A percentile compares a stretch with the other conserved stretches of the same genome.
Evolutionary conservation across 92 coral and sea anemone species (phyloP).

Genomic region (Palythoa caribaeorum): DNA sequence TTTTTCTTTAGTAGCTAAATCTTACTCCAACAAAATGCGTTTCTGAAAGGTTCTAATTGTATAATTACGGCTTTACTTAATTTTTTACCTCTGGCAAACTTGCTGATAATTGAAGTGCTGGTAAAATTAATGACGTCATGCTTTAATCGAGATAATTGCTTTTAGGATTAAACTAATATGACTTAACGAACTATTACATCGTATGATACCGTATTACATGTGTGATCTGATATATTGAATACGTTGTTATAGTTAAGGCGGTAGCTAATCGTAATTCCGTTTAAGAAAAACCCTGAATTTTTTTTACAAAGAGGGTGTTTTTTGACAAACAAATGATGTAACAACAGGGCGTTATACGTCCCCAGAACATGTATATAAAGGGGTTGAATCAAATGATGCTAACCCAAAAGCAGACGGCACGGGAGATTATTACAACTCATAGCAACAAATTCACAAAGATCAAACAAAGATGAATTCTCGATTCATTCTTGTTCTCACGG

Average conservation of each 20-base stretch:
- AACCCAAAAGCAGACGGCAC: not conserved
- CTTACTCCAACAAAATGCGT: not conserved
- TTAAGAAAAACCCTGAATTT: not conserved
- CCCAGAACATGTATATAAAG: not conserved
- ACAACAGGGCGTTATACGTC: not conserved
- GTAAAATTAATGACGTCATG: not conserved
- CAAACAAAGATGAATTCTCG: not conserved
- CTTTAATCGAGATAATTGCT: too few species aligned
- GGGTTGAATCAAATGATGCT: not conserved
- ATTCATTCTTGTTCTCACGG: not conserved
- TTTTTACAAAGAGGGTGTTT: not conserved
- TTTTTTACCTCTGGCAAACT: not conserved
- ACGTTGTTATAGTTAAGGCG: not conserved
- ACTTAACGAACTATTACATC: not conserved
- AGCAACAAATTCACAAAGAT: not conserved
- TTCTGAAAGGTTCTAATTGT: not conserved
- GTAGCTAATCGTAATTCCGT: not conserved
- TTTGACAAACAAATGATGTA: not conserved
- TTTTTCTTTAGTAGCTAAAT: not conserved
- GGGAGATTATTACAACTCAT: not conserved
- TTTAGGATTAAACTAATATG: too few species aligned
- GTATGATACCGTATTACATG: not conserved
- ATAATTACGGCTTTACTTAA: not conserved
- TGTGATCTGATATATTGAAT: not conserved
- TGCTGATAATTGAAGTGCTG: not conserved